A percentile compares a stretch with the other conserved stretches of the same genome.
These are phyloP conservation scores for Takifugu rubripes DNA, from an alignment of 2,797 vertebrate genomes.

Conservation along the genomic window DNA sequence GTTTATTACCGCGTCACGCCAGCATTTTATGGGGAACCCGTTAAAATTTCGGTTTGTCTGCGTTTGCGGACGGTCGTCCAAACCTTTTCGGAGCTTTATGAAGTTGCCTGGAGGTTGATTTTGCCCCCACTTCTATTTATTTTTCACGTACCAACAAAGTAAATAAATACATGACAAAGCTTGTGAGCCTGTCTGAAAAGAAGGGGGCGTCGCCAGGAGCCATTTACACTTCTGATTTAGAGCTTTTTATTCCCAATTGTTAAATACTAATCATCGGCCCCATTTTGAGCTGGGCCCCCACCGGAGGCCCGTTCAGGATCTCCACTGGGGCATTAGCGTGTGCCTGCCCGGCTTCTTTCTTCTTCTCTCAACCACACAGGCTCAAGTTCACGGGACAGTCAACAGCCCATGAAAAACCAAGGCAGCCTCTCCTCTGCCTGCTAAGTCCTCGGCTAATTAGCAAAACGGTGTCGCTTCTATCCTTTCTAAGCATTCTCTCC, in stretches of 20 bases:
- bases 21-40: no score
- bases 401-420: constrained; percentile 80
- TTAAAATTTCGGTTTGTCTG: no score
- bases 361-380: constrained; percentile 80
- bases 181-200: constrained; percentile 54
- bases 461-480: constrained; percentile 88
- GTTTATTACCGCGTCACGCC: no score
- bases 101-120: constrained; percentile 10
- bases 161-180: constrained; percentile 1
- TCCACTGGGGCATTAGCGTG: constrained; percentile 74
- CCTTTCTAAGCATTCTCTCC: constrained; percentile 85
- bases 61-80: no score
- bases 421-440: constrained; percentile 84
- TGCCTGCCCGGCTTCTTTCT: constrained; percentile 69
- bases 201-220: constrained; percentile 55
- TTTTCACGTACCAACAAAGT: constrained; percentile 16
- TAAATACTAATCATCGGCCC: constrained; percentile 76
- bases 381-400: constrained; percentile 78
- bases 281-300: constrained; percentile 75
- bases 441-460: constrained; percentile 95
- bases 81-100: no score
- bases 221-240: constrained; percentile 77
- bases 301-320: constrained; percentile 74
- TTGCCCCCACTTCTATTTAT: not conserved
- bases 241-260: constrained; percentile 67